These are phyloP conservation scores for Hermodice carunculata DNA, from an alignment of 2,888 invertebrate genomes.

Conservation along the genomic window DNA sequence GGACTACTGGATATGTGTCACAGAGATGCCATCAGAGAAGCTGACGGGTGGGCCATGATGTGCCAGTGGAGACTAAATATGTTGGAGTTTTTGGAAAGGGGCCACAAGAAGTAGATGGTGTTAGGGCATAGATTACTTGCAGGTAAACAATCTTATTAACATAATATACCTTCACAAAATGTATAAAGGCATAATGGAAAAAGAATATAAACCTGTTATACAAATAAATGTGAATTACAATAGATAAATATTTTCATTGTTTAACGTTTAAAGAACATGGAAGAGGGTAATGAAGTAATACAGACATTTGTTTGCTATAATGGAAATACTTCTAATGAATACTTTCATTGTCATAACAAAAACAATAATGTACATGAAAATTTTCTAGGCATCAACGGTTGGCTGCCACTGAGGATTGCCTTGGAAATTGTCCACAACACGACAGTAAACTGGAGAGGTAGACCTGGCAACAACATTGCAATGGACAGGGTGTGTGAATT, in stretches of 20 bases:
- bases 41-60: conserved; percentile 11
- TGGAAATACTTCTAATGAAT: too few relatives aligned
- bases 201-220: too few relatives aligned
- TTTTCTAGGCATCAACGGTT: conserved; percentile 9
- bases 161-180: not conserved
- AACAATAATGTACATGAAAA: too few relatives aligned
- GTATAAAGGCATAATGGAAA: not conserved
- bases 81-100: not conserved
- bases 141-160: not conserved
- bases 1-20: conserved; percentile 3
- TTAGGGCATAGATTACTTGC: conserved; percentile 5
- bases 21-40: conserved; percentile 4
- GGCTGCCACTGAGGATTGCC: not conserved
- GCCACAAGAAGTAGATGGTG: conserved; percentile 13
- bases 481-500: conserved; percentile 16
- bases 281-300: too few relatives aligned
- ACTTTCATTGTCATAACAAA: too few relatives aligned
- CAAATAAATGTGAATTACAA: too few relatives aligned
- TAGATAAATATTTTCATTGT: too few relatives aligned
- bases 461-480: conserved; percentile 2
- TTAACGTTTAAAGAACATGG: too few relatives aligned
- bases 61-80: conserved; percentile 1
- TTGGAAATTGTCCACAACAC: conserved; percentile 8
- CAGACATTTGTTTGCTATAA: too few relatives aligned
- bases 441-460: conserved; percentile 1